Evolutionary conservation across 2,888 invertebrate genomes (phyloP), one percentile per base, ranked within the genome.

Genomic region (Augiades crinisus): DNA sequence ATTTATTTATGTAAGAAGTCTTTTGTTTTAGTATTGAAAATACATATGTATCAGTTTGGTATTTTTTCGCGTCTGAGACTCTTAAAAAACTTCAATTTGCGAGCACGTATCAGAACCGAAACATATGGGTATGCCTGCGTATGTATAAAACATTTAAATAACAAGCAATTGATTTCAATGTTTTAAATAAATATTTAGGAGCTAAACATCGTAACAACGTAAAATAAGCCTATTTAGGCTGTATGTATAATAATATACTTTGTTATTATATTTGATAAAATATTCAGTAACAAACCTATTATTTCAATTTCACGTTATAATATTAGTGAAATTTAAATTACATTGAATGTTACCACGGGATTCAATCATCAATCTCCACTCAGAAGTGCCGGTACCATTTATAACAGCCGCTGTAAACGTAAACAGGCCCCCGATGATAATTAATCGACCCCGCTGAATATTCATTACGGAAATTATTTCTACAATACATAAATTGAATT

Each of bases 401-500:
- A 47, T 30, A 27, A 47, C 47, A 7, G 22, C 10, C 10, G 13
- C 34, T 12, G 33, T 46, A 21, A 38, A 47, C 27, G 17, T 37
- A 47, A 47, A 47, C 47, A 47, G 21, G 36, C 27, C 30, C 43
- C 16, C 30, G 27, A 47, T 47, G 19, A 47, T 47, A 47, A 41
- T 47, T 38, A 38, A 38, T 47, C 21, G 47, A 38, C 38, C 47
- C 36, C 31, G 38, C 47, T 47, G 47, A 38, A 47, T 47, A 38
- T 47, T 47, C 47, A 47, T 38, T 21, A 47, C 31, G 12, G n/a
- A 13, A 47, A 47, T 38, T 38, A 47, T 38, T 47, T 31, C 38
- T 38, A 30, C 19, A 47, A 38, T 31, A 38, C 38, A 38, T 47
- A 47, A 47, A 47, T 47, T 47, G 47, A 47, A 31, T 13, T 21